Evolutionary conservation across 2,888 invertebrate species (phyloP), one percentile per base, ranked within the genome.

Genomic region (Cheilosia impressa): DNA sequence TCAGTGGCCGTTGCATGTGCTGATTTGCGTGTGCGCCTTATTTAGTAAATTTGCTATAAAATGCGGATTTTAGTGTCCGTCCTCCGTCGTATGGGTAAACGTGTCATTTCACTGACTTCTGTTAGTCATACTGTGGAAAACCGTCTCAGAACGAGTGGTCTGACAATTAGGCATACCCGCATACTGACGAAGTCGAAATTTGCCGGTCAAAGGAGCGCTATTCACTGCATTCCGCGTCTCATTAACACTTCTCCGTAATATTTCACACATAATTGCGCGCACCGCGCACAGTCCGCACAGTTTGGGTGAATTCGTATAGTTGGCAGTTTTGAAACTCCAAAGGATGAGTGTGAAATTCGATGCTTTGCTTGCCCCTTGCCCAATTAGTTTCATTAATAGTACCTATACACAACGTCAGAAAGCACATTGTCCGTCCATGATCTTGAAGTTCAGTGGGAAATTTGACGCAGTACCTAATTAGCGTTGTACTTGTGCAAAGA

Each of bases 261-360:
- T 85, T 85, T 85, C 85, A 85, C 85, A 85, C 80, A 81, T 81
- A 85, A 80, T 85, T 85, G 84, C 84, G 69, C 75, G 71, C 52
- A 53, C 19, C 84, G 69, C 75, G 71, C 52, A 53, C 19, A 52
- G 60, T 52, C 13, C 38, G 38, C 13, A 15, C 43, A 71, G 68
- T 78, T 73, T 68, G 24, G 17, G 9, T 63, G 47, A 63, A 47
- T 66, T 71, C 41, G n/a, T 38, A n/a, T n/a, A 69, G 10, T 52
- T 38, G 38, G 13, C 13, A 52, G 45, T 62, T 69, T 34, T 60
- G 45, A 55, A 58, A 45, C 17, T 52, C 41, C 45, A 41, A 68
- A 57, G 81, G 62, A 81, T 71, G 62, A 77, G 66, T 85, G 85
- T 76, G 81, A 85, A 81, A 81, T 80, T 72, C 38, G 72, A 77